Conservation (phyloP, 2,113 vertebrate genomes). For the Echinops telfairi region DNA sequence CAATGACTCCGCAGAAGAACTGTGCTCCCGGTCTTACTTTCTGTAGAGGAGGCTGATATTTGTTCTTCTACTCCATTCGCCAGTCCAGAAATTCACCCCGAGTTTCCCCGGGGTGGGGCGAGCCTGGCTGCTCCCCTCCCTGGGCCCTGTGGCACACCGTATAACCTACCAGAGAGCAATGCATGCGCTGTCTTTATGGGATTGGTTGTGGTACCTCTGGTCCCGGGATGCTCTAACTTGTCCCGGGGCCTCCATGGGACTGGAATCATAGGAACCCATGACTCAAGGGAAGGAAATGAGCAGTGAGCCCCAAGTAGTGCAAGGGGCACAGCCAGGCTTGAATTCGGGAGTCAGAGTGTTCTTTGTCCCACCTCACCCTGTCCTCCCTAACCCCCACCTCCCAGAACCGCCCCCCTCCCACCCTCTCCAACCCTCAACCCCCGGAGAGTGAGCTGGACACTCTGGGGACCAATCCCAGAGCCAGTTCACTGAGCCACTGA, state of each 20-base stretch:
- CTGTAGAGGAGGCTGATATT: not conserved
- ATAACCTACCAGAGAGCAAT: not conserved
- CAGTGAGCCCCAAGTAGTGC: rapidly evolving
- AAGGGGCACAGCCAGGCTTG: not conserved
- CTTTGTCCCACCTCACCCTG: not conserved
- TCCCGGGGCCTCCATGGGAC: not conserved
- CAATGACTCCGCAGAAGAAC: not conserved
- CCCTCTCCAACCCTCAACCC: too few relatives aligned
- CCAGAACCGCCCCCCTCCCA: too few relatives aligned
- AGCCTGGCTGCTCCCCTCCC: not conserved
- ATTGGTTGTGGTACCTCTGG: not conserved
- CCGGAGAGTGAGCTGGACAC: not conserved
- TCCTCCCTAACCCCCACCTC: too few relatives aligned
- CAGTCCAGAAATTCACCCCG: not conserved
- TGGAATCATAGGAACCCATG: not conserved
- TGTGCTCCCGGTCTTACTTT: not conserved
- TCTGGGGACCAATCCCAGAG: not conserved
- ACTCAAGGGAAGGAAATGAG: too few relatives aligned
- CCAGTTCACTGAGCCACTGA: not conserved
- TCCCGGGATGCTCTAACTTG: not conserved
- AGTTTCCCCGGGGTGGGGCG: not conserved
- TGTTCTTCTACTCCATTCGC: not conserved
- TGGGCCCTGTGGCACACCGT: too few relatives aligned
- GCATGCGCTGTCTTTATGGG: not conserved
- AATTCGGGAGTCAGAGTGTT: not conserved